Evolutionary conservation across 1,140 invertebrate genomes (phyloP).

Genomic region (Hetaerina americana): DNA sequence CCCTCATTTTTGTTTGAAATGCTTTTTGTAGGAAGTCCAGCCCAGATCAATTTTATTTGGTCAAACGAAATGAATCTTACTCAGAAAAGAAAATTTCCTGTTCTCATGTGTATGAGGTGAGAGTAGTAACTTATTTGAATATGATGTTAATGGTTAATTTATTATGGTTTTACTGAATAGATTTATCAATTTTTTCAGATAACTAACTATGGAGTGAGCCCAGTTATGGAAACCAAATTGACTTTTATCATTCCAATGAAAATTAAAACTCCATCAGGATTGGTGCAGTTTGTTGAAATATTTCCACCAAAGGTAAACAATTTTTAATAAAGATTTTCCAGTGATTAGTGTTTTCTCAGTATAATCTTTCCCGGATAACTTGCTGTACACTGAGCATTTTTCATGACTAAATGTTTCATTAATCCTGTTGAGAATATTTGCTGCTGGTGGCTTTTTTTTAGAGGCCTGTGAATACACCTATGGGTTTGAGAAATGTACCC

Average conservation of each 20-base stretch:
- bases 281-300: background rate
- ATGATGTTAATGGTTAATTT: background rate
- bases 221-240: background rate
- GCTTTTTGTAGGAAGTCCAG: background rate
- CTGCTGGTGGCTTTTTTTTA: too few species aligned
- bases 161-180: background rate
- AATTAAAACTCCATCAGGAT: background rate
- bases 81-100: background rate
- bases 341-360: too few species aligned
- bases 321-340: too few species aligned
- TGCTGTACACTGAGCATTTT: too few species aligned
- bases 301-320: background rate
- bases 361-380: too few species aligned
- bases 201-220: background rate
- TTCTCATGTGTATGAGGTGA: background rate
- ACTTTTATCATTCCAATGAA: background rate
- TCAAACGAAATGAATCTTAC: background rate
- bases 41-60: background rate
- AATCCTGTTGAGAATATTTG: too few species aligned
- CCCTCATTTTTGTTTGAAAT: background rate
- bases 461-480: too few species aligned
- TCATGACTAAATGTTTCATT: too few species aligned
- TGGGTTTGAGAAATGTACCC: too few species aligned
- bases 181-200: background rate
- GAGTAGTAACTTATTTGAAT: background rate